A percentile compares a stretch with the other conserved stretches of the same genome.
Evolutionary conservation across 2,888 invertebrate species (phyloP).

Genomic region (Amphipoea oculea): DNA sequence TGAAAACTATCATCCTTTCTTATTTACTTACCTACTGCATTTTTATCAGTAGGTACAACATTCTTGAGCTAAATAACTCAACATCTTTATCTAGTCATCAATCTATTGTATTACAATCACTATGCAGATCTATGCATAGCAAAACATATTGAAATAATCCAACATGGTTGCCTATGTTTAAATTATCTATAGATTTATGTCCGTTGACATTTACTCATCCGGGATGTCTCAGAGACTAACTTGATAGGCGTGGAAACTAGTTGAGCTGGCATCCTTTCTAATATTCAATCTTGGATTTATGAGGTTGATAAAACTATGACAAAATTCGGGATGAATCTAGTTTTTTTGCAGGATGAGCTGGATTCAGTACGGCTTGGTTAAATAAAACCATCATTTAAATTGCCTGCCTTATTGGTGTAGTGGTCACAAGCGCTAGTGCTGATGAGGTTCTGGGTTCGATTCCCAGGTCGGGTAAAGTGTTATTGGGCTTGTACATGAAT

Average conservation of each 20-base stretch:
- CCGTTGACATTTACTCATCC: slow-evolving; percentile 38
- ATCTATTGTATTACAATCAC: slow-evolving; percentile 20
- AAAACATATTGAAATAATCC: slow-evolving; percentile 11
- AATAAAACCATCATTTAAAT: not conserved
- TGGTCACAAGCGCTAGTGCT: not conserved
- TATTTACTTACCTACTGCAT: not conserved
- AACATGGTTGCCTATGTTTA: slow-evolving; percentile 50
- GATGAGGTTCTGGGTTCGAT: not conserved
- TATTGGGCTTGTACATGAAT: not conserved
- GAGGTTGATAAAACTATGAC: not conserved
- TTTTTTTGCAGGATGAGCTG: not conserved
- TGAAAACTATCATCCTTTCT: not conserved
- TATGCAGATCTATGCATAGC: slow-evolving; percentile 51
- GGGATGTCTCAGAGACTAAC: slow-evolving; percentile 40
- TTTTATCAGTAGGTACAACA: not conserved
- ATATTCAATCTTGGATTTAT: slow-evolving; percentile 25
- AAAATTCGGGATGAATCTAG: not conserved
- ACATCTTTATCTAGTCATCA: not conserved
- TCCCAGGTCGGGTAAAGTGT: not conserved
- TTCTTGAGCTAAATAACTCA: not conserved
- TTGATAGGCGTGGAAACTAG: slow-evolving; percentile 33
- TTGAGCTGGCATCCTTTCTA: slow-evolving; percentile 32
- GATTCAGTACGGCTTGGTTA: not conserved
- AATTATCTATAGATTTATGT: slow-evolving; percentile 56
- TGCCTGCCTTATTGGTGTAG: not conserved